Conservation (phyloP, 2,888 invertebrate genomes). For the Falcaria lacertinaria region DNA sequence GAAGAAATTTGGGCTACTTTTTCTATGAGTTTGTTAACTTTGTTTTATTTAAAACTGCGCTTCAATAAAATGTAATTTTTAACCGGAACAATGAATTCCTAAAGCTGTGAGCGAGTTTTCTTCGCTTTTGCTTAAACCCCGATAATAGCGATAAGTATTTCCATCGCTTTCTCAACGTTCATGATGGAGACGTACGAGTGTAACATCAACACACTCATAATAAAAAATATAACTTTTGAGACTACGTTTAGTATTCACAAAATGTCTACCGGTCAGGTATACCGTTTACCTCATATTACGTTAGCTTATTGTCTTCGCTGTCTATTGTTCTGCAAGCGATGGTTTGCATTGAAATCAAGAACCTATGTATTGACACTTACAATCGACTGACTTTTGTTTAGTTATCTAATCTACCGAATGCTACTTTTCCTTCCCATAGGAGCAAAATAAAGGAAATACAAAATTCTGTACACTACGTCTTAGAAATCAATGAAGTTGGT, state of each 20-base stretch:
- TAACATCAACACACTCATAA: conserved; percentile 9
- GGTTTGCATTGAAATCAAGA: conserved; percentile 52
- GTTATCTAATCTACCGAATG: too few relatives aligned
- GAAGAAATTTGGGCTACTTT: background rate
- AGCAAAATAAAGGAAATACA: too few relatives aligned
- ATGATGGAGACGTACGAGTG: too few relatives aligned
- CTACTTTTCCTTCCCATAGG: too few relatives aligned
- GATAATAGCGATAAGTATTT: too few relatives aligned
- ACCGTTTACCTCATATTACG: conserved; percentile 67
- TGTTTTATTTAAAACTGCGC: too few relatives aligned
- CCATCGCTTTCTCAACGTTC: too few relatives aligned
- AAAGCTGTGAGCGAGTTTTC: too few relatives aligned
- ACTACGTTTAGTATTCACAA: conserved; percentile 52
- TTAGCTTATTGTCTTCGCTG: conserved; percentile 57
- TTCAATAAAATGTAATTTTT: background rate
- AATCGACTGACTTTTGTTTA: too few relatives aligned
- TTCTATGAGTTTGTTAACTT: too few relatives aligned
- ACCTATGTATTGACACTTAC: too few relatives aligned
- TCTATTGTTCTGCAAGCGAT: conserved; percentile 53
- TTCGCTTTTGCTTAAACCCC: too few relatives aligned
- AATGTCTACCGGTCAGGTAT: conserved; percentile 44
- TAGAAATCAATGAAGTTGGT: conserved; percentile 51
- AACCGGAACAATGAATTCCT: background rate
- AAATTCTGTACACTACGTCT: conserved; percentile 32
- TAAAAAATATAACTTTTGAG: conserved; percentile 31